Evolutionary conservation across 1,140 invertebrate species (phyloP), one percentile per base, ranked within the genome.

Genomic region (Mylabris phalerata): DNA sequence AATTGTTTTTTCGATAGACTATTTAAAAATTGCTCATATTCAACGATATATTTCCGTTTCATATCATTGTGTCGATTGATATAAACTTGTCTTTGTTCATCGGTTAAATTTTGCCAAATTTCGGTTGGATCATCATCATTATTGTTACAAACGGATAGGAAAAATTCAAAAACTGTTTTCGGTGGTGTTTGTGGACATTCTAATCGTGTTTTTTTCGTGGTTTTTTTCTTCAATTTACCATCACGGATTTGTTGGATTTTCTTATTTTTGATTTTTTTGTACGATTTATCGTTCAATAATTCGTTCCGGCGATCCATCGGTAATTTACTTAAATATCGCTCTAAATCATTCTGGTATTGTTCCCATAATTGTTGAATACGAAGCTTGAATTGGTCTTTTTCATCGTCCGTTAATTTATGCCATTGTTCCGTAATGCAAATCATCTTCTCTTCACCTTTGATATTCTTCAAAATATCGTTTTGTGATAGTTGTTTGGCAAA

Each of bases 381-480:
- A 10, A 71, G 66, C 42, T 69, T 68, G 61, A 77, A 78, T 10
- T 67, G 57, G 7, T 75, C 70, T 56, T 73, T 75, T 43, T 80
- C 73, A 11, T 70, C 64, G 10, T 76, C 73, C 11, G 67, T 63
- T 25, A 78, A 67, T 44, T 72, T 67, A 61, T 78, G 80, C 80
- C 80, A 82, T 41, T 73, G 64, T 48, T 67, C 64, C 0, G 79
- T 77, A 43, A 80, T 76, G 55, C 75, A 72, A 27, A 67, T 65
- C 76, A 81, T 76, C 45, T 78, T 72, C 48, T 79, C 75, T 66
- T 76, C 80, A n/a, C 71, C 69, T 39, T 74, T 70, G 47, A 77
- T 61, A 39, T 72, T 61, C 62, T 75, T 75, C 6, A 78, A 67
- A 64, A 75, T 70, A 11, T 72, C 65, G 57, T 66, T 75, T 57